Conservation (phyloP, 2,797 vertebrate genomes). For the Emys orbicularis region DNA sequence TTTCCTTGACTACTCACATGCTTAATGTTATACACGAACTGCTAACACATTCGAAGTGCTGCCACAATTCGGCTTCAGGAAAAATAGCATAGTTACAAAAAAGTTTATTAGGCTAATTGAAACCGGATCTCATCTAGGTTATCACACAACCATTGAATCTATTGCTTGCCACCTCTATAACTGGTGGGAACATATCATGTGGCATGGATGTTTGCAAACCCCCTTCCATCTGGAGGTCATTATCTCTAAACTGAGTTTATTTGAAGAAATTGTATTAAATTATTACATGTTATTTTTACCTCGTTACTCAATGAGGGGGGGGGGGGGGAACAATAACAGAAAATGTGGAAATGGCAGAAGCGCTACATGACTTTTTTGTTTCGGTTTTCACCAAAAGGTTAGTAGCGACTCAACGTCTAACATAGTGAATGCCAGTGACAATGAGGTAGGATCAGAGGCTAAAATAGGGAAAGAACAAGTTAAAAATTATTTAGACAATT, state of each 20-base stretch:
- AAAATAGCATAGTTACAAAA: not conserved
- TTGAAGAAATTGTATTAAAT: constrained; percentile 73
- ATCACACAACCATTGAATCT: not conserved
- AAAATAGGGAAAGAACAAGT: too few species aligned
- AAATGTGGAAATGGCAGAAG: not conserved
- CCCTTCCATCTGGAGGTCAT: constrained; percentile 64
- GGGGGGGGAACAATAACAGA: not conserved
- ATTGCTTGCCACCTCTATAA: constrained; percentile 10
- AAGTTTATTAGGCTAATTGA: not conserved
- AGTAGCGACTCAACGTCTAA: too few species aligned
- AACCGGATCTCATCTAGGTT: not conserved
- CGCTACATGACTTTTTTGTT: too few species aligned
- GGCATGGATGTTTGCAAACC: constrained; percentile 63
- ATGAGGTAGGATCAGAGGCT: too few species aligned
- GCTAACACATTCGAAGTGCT: not conserved
- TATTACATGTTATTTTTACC: constrained; percentile 69
- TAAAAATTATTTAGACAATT: too few species aligned
- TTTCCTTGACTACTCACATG: not conserved
- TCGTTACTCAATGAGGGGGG: not conserved
- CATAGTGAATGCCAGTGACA: too few species aligned
- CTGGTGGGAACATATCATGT: constrained; percentile 36
- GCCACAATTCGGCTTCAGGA: not conserved
- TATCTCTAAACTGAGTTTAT: constrained; percentile 69
- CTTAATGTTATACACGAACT: not conserved
- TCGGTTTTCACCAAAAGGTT: too few species aligned